A percentile compares a stretch with the other conserved stretches of the same genome.
These are phyloP conservation scores for Axea sp. DNA, from an alignment of 2,888 invertebrate species.

Conservation along the genomic window DNA sequence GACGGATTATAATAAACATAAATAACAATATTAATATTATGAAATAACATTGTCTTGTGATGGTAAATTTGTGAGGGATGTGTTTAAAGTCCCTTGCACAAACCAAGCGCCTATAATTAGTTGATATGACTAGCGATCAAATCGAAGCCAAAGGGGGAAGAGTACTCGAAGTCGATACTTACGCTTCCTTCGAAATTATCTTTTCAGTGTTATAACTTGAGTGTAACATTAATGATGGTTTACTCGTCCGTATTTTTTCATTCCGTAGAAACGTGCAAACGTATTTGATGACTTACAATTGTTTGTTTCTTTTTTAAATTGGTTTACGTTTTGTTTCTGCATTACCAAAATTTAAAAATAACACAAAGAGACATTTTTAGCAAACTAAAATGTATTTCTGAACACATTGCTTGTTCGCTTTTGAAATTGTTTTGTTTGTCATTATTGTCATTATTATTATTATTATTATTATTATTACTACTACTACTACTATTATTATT, in stretches of 20 bases:
- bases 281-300: no score
- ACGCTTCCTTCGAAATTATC: slow-evolving; percentile 18
- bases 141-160: slow-evolving; percentile 58
- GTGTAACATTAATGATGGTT: neutral
- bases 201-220: neutral
- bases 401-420: no score
- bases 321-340: no score
- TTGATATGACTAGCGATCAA: slow-evolving; percentile 62
- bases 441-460: no score
- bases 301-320: no score
- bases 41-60: slow-evolving; percentile 53
- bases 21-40: slow-evolving; percentile 40
- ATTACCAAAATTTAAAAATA: no score
- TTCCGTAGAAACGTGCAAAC: slow-evolving; percentile 1
- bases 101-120: slow-evolving; percentile 66
- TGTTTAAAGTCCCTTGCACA: slow-evolving; percentile 39
- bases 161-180: slow-evolving; percentile 28
- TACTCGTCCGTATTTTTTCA: neutral
- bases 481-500: no score
- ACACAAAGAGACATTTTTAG: no score
- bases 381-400: no score
- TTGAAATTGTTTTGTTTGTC: no score
- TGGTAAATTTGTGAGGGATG: slow-evolving; percentile 54
- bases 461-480: no score
- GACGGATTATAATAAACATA: slow-evolving; percentile 15